Conservation (phyloP, 2,113 vertebrate species). For the Myxocyprinus asiaticus region DNA sequence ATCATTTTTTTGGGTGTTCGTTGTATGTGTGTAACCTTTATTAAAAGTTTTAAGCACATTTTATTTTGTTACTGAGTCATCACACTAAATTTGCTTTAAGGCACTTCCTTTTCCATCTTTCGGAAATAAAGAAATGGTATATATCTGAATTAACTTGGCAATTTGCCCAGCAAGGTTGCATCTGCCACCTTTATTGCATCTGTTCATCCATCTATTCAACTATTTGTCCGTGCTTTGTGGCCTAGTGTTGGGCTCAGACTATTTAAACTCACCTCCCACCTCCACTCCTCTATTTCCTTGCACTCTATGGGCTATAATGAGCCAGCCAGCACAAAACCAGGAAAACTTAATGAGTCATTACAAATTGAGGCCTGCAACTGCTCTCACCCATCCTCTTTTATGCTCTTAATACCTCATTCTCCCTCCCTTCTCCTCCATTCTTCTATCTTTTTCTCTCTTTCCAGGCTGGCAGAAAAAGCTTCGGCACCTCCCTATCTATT, state of each 20-base stretch:
- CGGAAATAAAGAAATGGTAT: constrained; percentile 33
- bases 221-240: constrained; percentile 73
- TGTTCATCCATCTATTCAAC: constrained; percentile 80
- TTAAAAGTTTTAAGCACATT: neutral
- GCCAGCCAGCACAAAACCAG: constrained; percentile 95
- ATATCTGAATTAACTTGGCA: constrained; percentile 48
- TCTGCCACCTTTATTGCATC: constrained; percentile 81
- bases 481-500: constrained; percentile 98
- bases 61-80: neutral
- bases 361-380: constrained; percentile 84
- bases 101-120: constrained; percentile 11
- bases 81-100: constrained; percentile 65
- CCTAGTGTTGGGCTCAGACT: constrained; percentile 86
- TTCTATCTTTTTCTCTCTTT: constrained; percentile 80
- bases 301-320: constrained; percentile 97
- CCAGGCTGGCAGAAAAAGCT: constrained; percentile 89
- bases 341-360: constrained; percentile 99
- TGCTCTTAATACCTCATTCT: constrained; percentile 65
- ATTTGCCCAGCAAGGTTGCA: constrained; percentile 69
- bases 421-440: constrained; percentile 77
- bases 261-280: constrained; percentile 98
- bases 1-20: constrained; percentile 1
- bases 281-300: constrained; percentile 88
- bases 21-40: constrained; percentile 1
- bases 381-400: constrained; percentile 78